Base-by-base conservation (phyloP, 2,888 invertebrate species). In the Hyalella azteca region DNA sequence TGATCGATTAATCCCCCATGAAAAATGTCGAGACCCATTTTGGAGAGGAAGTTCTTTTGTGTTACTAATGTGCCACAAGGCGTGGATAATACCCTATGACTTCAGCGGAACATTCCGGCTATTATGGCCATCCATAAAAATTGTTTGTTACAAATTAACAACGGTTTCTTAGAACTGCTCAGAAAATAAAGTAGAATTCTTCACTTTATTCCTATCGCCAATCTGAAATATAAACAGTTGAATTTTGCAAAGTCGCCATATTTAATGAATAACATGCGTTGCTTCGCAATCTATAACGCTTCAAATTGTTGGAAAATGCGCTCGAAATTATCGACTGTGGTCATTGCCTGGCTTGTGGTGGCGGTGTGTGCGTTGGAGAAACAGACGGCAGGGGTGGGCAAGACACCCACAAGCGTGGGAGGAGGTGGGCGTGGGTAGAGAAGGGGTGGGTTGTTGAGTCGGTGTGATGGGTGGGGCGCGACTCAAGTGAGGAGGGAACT, bases 371-470 rank as follows among this genome's bases (percentile, higher is more conserved):
- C 19, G 40, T 19, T 48, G 73, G 36, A 78, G 54, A 78, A 59
- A 78, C 29, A 78, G 78, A 78, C 29, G 32, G 78, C 36, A 29
- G 49, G 78, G 32, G 29, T 41, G 77, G 36, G 66, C 66, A 36
- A 19, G 19, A 36, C 66, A 36, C 66, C 66, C 66, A 66, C 66
- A 39, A 36, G 19, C n/a, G 36, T 19, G 7, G 39, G n/a, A 39
- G 66, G 66, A 36, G 66, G 19, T 36, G 66, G 45, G 9, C 11
- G 9, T 9, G 45, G 66, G 39, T 32, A 22, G 66, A 36, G 36
- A 39, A 66, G 66, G 66, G 29, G 36, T 66, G 66, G 66, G 39
- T 29, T 32, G 39, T 36, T 32, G 66, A 36, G 39, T 32, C 36
- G 39, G 13, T 19, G n/a, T n/a, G 66, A 19, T 36, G 66, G 66